phyloP scores from a whole-genome alignment of 2,888 invertebrate species.

The Hyposoter didymator region DNA sequence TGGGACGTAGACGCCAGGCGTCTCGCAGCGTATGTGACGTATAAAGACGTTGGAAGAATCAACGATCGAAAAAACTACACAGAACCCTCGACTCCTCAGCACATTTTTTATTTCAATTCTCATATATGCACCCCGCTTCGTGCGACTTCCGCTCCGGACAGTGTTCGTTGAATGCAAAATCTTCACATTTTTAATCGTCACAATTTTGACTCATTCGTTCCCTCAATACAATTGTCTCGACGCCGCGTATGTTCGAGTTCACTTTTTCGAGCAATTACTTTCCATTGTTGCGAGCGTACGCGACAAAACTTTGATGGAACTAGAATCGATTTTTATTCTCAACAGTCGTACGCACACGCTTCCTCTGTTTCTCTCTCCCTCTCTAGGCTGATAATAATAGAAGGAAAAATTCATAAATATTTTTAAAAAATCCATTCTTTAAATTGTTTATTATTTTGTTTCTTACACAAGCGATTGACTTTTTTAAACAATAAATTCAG shows the following conservation, averaged over 20 bases:
- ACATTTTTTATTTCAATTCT: slow-evolving; percentile 3
- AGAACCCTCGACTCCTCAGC: slow-evolving; percentile 14
- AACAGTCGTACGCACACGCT: neutral
- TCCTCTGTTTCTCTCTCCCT: no score
- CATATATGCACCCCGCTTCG: slow-evolving; percentile 1
- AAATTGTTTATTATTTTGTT: no score
- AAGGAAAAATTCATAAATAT: neutral
- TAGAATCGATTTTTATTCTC: neutral
- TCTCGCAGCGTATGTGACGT: slow-evolving; percentile 29
- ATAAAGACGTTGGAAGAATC: slow-evolving; percentile 59
- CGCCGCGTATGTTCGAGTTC: neutral
- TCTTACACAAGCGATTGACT: no score
- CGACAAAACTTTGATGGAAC: neutral
- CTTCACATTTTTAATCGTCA: slow-evolving; percentile 5
- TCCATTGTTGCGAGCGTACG: neutral
- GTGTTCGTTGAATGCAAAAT: slow-evolving; percentile 34
- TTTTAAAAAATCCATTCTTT: neutral
- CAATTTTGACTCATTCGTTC: slow-evolving; percentile 19
- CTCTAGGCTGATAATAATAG: no score
- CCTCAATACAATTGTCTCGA: slow-evolving; percentile 3
- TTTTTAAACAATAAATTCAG: no score
- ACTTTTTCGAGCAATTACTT: slow-evolving; percentile 12
- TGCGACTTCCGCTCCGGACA: slow-evolving; percentile 7
- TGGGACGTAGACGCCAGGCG: slow-evolving; percentile 43
- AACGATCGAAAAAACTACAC: slow-evolving; percentile 67